Base-by-base conservation (phyloP, 2,888 invertebrate genomes). In the Leistus spinibarbis region DNA sequence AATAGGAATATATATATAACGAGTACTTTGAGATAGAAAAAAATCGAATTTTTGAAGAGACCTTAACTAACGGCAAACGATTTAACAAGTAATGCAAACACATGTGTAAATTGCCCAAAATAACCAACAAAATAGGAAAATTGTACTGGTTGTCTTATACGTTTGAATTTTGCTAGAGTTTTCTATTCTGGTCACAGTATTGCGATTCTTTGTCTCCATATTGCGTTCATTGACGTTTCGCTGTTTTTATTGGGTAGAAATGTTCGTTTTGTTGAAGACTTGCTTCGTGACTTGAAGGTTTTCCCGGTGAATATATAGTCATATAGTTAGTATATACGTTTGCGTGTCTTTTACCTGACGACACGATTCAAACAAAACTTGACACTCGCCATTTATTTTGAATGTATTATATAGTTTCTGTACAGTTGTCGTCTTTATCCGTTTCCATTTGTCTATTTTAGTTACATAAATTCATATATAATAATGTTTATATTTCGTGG, bases 231-330 rank as follows among this genome's bases (percentile, higher is more conserved):
- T 40, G 40, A 40, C 40, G 40, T 40, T 40, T 13, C 40, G 40
- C 40, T 40, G 40, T 40, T 40, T 40, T 40, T 40, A 40, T 40
- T 40, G 40, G 40, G 40, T 40, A 40, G 40, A 40, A 40, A 40
- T 40, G 40, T 13, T 40, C 40, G 40, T 40, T 40, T 40, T 40
- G 40, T 40, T 40, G 40, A 40, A 40, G 40, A 40, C 40, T 40
- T 13, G 60, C n/a, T 60, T 60, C 60, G 60, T 60, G 60, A 60
- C 60, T 60, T 60, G 20, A 22, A 20, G 60, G 60, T n/a, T 60
- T 60, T 60, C 60, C 60, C 60, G 60, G 17, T 60, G 60, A 60
- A 60, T 60, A 60, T 19, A 19, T 60, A 60, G 60, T 40, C 10
- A 40, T 40, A 40, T 40, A 40, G 40, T 40, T 40, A 40, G 40